phyloP scores from a whole-genome alignment of 2,113 vertebrate species.

The Melanostigma gelatinosum region DNA sequence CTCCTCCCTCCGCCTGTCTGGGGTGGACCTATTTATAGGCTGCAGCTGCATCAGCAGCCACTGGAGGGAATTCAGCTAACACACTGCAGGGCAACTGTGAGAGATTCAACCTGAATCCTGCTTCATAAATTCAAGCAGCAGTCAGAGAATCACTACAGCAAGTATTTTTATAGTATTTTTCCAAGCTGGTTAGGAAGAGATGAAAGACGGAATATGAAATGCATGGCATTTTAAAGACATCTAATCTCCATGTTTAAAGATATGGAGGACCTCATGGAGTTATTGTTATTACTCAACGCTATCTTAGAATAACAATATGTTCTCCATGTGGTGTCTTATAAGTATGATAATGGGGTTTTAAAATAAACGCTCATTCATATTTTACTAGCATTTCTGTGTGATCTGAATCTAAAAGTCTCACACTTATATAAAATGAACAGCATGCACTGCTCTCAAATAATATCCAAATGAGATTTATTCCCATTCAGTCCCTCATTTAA shows the following conservation, averaged over 20 bases:
- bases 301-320: slow-evolving; percentile 2
- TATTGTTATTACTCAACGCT: slow-evolving; percentile 3
- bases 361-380: slow-evolving; percentile 26
- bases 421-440: slow-evolving; percentile 32
- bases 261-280: slow-evolving; percentile 13
- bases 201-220: slow-evolving; percentile 6
- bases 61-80: slow-evolving; percentile 66
- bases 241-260: slow-evolving; percentile 17
- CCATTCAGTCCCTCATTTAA: slow-evolving; percentile 70
- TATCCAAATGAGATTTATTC: slow-evolving; percentile 79
- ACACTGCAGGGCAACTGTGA: slow-evolving; percentile 59
- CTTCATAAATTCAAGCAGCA: slow-evolving; percentile 42
- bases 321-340: slow-evolving; percentile 14
- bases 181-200: slow-evolving; percentile 10
- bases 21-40: slow-evolving; percentile 78
- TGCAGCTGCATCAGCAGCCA: slow-evolving; percentile 73
- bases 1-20: slow-evolving; percentile 60
- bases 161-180: slow-evolving; percentile 9
- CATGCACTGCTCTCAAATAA: slow-evolving; percentile 49
- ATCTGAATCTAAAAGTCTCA: slow-evolving; percentile 45
- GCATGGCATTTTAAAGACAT: neutral
- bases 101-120: slow-evolving; percentile 66
- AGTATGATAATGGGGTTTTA: slow-evolving; percentile 26
- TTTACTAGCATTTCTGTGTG: slow-evolving; percentile 15
- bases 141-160: slow-evolving; percentile 23